Evolutionary conservation across 2,113 vertebrate genomes (phyloP).

Genomic region (Xenus cinereus): DNA sequence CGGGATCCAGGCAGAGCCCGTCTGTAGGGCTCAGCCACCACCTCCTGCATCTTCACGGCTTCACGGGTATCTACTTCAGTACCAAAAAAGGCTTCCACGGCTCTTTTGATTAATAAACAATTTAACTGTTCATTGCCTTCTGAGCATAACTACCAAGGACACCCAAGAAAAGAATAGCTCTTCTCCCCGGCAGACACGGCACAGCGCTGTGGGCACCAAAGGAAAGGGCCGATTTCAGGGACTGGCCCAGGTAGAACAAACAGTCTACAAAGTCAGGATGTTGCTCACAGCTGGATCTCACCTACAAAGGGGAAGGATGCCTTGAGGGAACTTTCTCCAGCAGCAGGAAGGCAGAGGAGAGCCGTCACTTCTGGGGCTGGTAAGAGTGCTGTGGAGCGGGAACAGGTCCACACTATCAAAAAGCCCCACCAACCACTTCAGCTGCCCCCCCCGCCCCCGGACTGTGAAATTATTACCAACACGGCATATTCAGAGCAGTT

Average conservation of each 20-base stretch:
- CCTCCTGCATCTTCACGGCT: neutral
- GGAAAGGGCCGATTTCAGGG: neutral
- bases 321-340: neutral
- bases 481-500: neutral
- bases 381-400: neutral
- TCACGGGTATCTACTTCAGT: neutral
- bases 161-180: neutral
- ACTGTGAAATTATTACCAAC: too few species aligned
- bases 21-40: neutral
- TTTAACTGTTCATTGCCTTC: neutral
- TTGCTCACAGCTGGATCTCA: neutral
- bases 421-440: neutral
- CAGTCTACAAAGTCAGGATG: neutral
- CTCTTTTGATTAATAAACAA: neutral
- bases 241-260: neutral
- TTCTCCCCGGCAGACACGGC: neutral
- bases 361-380: fast-evolving
- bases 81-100: neutral
- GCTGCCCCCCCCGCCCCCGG: neutral
- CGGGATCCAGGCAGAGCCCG: neutral
- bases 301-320: neutral
- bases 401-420: fast-evolving
- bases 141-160: neutral
- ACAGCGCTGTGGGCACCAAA: neutral
- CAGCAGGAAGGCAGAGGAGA: neutral